These are phyloP conservation scores for Rhombomys opimus DNA, from an alignment of 2,113 vertebrate genomes.

Conservation along the genomic window DNA sequence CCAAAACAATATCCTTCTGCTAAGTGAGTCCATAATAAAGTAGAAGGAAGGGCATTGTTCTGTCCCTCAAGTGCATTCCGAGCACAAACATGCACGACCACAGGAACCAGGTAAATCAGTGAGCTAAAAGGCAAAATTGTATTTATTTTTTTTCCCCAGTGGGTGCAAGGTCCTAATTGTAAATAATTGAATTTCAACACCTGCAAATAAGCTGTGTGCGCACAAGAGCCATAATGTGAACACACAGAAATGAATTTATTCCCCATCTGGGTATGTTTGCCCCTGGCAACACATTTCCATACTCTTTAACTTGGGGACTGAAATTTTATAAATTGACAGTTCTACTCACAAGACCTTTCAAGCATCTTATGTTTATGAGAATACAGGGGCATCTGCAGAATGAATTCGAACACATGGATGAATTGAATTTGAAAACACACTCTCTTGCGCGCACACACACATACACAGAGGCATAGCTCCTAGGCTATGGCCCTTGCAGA, in stretches of 20 bases:
- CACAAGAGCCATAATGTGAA: slow-evolving; percentile 73
- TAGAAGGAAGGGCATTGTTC: slow-evolving; percentile 66
- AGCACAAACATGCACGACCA: slow-evolving; percentile 19
- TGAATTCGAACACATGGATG: slow-evolving; percentile 79
- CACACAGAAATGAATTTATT: slow-evolving; percentile 78
- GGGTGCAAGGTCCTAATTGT: slow-evolving; percentile 83
- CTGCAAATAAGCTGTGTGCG: slow-evolving; percentile 80
- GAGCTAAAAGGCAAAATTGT: slow-evolving; percentile 79
- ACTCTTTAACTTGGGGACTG: slow-evolving; percentile 80
- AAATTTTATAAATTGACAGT: slow-evolving; percentile 84
- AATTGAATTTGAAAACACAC: slow-evolving; percentile 73
- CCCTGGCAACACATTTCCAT: slow-evolving; percentile 74
- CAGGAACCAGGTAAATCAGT: slow-evolving; percentile 62
- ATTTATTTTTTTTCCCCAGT: slow-evolving; percentile 79
- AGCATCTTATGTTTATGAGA: slow-evolving; percentile 81
- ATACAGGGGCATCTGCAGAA: slow-evolving; percentile 73
- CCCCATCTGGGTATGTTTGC: slow-evolving; percentile 55
- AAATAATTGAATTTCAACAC: slow-evolving; percentile 86
- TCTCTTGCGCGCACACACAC: background rate
- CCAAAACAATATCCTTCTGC: slow-evolving; percentile 73
- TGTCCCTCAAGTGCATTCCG: slow-evolving; percentile 42
- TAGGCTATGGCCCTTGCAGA: background rate
- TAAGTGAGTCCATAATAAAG: slow-evolving; percentile 67
- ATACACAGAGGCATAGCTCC: slow-evolving; percentile 56
- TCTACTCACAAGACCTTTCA: slow-evolving; percentile 80